Conservation (phyloP, 2,888 invertebrate species). For the Scelioninae gen. 2 region DNA sequence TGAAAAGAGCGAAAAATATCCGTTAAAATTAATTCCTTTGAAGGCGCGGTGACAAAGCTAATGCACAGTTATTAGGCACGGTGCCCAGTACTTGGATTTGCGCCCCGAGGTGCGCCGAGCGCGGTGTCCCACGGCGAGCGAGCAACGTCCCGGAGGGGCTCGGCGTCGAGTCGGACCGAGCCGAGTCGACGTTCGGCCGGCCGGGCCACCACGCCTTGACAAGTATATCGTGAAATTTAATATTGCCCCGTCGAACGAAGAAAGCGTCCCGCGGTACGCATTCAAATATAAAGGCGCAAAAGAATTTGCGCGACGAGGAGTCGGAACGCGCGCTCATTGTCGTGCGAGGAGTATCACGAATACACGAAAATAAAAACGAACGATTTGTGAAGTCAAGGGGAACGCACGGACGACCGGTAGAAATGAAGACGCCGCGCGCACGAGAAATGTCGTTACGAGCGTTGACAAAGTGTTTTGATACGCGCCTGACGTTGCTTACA, state of each 20-base stretch:
- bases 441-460: conserved; percentile 39
- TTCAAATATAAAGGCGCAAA: conserved; percentile 44
- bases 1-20: conserved; percentile 55
- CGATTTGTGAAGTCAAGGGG: conserved; percentile 31
- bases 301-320: conserved; percentile 55
- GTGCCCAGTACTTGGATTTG: conserved; percentile 67
- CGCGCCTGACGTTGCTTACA: conserved; percentile 13
- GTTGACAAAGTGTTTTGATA: conserved; percentile 49
- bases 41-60: conserved; percentile 70
- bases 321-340: conserved; percentile 49
- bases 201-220: conserved; percentile 68
- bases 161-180: too few relatives aligned
- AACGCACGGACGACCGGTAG: conserved; percentile 28
- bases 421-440: conserved; percentile 27
- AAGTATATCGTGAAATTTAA: conserved; percentile 72
- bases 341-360: conserved; percentile 36
- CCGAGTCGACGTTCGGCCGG: conserved; percentile 30
- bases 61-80: conserved; percentile 72
- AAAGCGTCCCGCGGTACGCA: conserved; percentile 52
- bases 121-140: conserved; percentile 67
- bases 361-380: conserved; percentile 22
- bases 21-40: conserved; percentile 65
- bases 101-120: conserved; percentile 67
- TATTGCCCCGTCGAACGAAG: conserved; percentile 64
- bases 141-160: conserved; percentile 66